Evolutionary conservation across 1,140 invertebrate genomes (phyloP).

Genomic region (Sitophilus oryzae): DNA sequence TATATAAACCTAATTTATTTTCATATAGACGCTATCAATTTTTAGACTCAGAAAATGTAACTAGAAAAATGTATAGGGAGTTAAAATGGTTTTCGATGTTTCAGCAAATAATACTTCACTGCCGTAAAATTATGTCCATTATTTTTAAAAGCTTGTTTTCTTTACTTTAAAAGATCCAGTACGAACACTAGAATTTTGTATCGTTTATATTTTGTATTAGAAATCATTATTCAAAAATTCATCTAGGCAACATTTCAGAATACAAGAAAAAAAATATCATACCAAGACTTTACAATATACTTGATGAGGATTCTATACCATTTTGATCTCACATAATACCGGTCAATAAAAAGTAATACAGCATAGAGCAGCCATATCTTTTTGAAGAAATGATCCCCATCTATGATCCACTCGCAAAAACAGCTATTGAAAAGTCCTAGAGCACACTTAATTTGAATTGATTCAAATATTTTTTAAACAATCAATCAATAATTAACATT

Average conservation of each 20-base stretch:
- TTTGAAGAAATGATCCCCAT: no score
- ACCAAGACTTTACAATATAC: no score
- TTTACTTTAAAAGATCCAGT: not conserved
- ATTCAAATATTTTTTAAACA: no score
- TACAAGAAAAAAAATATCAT: no score
- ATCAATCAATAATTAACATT: slow-evolving; percentile 1
- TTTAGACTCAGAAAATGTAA: slow-evolving; percentile 20
- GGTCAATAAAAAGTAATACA: no score
- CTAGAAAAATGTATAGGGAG: not conserved
- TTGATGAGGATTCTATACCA: no score
- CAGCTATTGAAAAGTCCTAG: no score
- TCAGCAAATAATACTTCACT: slow-evolving; percentile 6
- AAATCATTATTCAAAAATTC: not conserved
- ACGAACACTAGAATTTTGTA: not conserved
- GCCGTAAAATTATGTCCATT: slow-evolving; percentile 9
- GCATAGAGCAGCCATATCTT: no score
- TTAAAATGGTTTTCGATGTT: slow-evolving; percentile 17
- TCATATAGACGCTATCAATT: slow-evolving; percentile 15
- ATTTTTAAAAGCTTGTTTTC: slow-evolving; percentile 6
- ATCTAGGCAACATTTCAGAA: no score
- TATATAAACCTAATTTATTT: slow-evolving; percentile 18
- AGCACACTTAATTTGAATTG: no score
- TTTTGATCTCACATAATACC: no score
- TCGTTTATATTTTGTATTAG: not conserved
- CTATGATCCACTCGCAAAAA: no score